Conservation (phyloP, 2,888 invertebrate species). For the Lasioglossum vierecki region DNA sequence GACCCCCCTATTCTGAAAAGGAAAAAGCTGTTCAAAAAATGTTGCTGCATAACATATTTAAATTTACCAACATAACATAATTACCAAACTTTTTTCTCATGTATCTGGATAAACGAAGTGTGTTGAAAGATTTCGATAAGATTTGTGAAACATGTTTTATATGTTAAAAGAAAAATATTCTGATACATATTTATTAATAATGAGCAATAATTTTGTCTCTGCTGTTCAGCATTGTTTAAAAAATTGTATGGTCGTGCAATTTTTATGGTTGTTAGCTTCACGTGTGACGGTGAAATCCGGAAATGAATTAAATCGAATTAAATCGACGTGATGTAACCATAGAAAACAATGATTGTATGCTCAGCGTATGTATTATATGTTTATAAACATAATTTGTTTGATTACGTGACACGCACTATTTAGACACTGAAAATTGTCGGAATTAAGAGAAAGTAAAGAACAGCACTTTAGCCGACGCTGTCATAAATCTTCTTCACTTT, state of each 20-base stretch:
- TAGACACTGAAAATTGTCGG: background rate
- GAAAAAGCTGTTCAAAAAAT: too few relatives aligned
- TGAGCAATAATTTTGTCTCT: background rate
- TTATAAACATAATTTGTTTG: background rate
- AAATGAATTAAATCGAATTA: background rate
- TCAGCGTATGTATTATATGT: background rate
- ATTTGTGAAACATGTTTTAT: background rate
- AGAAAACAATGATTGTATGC: background rate
- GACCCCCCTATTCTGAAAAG: too few relatives aligned
- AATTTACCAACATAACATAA: too few relatives aligned
- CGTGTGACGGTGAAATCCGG: conserved; percentile 2
- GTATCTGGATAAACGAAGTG: too few relatives aligned
- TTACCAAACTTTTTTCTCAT: too few relatives aligned
- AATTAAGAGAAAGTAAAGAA: background rate
- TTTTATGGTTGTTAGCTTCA: background rate
- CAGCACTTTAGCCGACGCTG: background rate
- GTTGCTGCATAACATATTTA: too few relatives aligned
- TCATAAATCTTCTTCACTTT: conserved; percentile 1
- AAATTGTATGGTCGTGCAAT: background rate
- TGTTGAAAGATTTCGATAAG: too few relatives aligned
- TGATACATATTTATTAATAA: background rate
- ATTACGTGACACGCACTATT: background rate
- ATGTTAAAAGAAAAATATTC: background rate
- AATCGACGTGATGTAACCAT: background rate
- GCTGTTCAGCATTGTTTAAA: background rate